Conservation (phyloP, 2,797 vertebrate genomes). For the Neomorphus geoffroyi region DNA sequence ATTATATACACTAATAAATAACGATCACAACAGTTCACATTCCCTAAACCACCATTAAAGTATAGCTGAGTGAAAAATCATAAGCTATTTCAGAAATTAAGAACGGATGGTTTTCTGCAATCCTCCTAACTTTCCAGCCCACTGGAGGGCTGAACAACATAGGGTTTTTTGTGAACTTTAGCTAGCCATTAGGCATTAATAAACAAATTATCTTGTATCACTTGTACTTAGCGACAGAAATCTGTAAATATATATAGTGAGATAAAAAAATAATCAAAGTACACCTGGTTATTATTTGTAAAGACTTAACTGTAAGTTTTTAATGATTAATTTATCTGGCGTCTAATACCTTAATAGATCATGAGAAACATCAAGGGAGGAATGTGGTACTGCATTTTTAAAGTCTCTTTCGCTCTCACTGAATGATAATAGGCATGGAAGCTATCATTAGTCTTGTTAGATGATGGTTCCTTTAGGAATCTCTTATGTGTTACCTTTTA, state of each 20-base stretch:
- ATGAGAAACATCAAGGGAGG: constrained; percentile 84
- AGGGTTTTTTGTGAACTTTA: constrained; percentile 48
- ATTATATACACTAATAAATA: constrained; percentile 38
- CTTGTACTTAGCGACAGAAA: constrained; percentile 66
- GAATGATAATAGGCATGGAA: constrained; percentile 84
- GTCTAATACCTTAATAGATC: constrained; percentile 84
- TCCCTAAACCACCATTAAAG: constrained; percentile 45
- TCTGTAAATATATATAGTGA: constrained; percentile 75
- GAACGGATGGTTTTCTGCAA: constrained; percentile 21
- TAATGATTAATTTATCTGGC: constrained; percentile 85
- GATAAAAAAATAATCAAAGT: constrained; percentile 80
- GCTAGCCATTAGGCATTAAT: constrained; percentile 31
- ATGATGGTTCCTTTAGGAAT: constrained; percentile 84
- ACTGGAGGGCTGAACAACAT: constrained; percentile 14
- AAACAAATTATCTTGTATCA: constrained; percentile 62
- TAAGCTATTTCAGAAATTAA: constrained; percentile 27
- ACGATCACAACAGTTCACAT: constrained; percentile 29
- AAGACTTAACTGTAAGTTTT: constrained; percentile 84
- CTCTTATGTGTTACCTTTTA: constrained; percentile 83
- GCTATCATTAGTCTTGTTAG: constrained; percentile 83
- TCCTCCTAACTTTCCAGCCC: constrained; percentile 23
- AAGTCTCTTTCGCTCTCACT: constrained; percentile 80
- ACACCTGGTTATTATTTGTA: constrained; percentile 87
- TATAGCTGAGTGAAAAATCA: constrained; percentile 24
- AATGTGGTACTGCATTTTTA: constrained; percentile 83